Evolutionary conservation across 2,888 invertebrate species (phyloP), one percentile per base, ranked within the genome.

Genomic region (Pediacus dermestoides): DNA sequence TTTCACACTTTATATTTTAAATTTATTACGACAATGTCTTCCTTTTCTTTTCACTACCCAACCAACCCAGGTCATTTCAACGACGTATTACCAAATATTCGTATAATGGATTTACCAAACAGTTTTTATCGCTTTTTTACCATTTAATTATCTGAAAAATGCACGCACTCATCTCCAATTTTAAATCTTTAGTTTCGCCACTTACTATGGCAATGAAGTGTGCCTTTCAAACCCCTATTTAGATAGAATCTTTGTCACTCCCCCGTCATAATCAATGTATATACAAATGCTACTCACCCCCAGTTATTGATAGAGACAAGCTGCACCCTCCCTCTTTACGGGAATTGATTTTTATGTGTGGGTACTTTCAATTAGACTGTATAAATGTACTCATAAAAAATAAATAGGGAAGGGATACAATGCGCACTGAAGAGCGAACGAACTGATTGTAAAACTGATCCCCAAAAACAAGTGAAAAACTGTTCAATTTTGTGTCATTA

Each of bases 291-390:
- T 10, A 22, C 9, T 32, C 7, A 8, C 12, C 7, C 9, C 14
- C 9, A 21, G 9, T 15, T 15, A 11, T 6, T 9, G 9, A 9
- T 14, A 8, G 34, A 33, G 38, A 37, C 28, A 31, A 13, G 22
- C n/a, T n/a, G n/a, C n/a, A n/a, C n/a, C 44, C 38, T 40, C 55
- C 51, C 54, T 47, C 51, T 56, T 50, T 50, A 51, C 52, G 30
- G 42, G 55, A 64, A 64, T 63, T 64, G 63, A 66, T 66, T 66
- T 63, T 62, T 61, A 62, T 57, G 63, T 63, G 60, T 63, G 62
- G 61, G 58, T 58, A 61, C 63, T 63, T 64, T 64, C 66, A 64
- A 66, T 66, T 66, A 66, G 61, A 52, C 49, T 52, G 47, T 51
- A 55, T 50, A 58, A 55, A 53, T 49, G 53, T 47, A 53, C 52